Conservation (phyloP, 2,888 invertebrate genomes). For the Chrysina gloriosa region DNA sequence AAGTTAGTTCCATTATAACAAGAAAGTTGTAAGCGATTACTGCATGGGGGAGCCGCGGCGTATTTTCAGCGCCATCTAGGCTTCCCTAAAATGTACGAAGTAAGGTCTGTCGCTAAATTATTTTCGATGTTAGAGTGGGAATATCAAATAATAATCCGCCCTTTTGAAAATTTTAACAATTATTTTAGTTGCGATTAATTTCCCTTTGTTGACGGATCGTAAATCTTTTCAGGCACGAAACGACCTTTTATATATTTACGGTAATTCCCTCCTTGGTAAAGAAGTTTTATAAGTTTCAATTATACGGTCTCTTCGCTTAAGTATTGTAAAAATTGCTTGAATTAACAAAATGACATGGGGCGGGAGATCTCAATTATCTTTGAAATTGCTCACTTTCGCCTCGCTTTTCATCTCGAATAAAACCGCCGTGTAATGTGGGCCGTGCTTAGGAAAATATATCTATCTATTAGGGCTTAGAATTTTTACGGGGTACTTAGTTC, state of each 20-base stretch:
- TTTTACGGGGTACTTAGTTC: background rate
- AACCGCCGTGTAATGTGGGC: background rate
- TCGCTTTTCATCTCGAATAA: background rate
- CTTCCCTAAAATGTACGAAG: background rate
- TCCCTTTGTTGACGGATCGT: too few species aligned
- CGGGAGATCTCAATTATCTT: constrained; percentile 1
- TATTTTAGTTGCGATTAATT: too few species aligned
- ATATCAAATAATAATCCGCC: background rate
- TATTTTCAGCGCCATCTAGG: background rate
- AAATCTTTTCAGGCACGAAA: too few species aligned
- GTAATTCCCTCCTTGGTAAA: background rate
- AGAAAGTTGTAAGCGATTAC: constrained; percentile 13
- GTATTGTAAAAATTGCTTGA: constrained; percentile 9
- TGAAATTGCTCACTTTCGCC: background rate
- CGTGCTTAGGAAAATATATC: background rate
- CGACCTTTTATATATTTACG: too few species aligned
- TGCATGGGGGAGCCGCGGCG: background rate
- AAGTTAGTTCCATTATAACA: constrained; percentile 4
- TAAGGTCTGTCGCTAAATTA: background rate
- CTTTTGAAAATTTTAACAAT: too few species aligned
- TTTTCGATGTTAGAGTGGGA: background rate
- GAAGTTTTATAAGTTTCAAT: constrained; percentile 18
- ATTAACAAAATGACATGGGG: constrained; percentile 14
- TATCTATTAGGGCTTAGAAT: background rate
- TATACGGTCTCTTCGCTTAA: background rate